Base-by-base conservation (phyloP, 2,113 vertebrate species). In the Scomber colias region DNA sequence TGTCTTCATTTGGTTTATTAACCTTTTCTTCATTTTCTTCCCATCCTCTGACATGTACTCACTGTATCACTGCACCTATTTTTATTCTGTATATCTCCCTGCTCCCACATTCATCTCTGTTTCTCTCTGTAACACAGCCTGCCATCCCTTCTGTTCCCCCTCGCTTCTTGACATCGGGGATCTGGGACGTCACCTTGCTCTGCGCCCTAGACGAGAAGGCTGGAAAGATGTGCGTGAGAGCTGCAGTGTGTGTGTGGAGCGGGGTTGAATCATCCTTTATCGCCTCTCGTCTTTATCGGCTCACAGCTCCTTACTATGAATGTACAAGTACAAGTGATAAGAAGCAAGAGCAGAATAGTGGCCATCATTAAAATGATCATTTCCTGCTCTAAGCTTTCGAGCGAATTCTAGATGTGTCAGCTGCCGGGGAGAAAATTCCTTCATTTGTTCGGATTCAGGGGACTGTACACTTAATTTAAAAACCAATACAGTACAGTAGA, bases 111-210 rank as follows among this genome's bases (percentile, higher is more conserved):
- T 50, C 5, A 45, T 86, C 75, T 78, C 30, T 84, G 50, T 84
- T 31, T 83, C 59, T 69, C 17, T 82, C 61, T 85, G 62, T 73
- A 55, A 81, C 60, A 7, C 91, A 95, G 94, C 85, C 92, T 55
- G 91, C 84, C 77, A 77, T 88, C 73, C 92, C 93, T 31, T 90
- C 94, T 3, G 87, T 87, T 59, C 91, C 95, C n/a, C 87, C 92
- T 86, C 95, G 93, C 78, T 96, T 96, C 85, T 83, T 96, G 87
- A 96, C 96, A 50, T 96, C 96, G 13, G 96, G 95, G 45, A 95
- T 94, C 91, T 96, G 96, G 96, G 96, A 96, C 53, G 95, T 96
- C 85, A 93, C 90, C 66, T 83, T 61, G 61, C 94, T 96, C 65
- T 94, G 95, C 61, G 92, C 94, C 51, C 88, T 96, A 50, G 94